phyloP scores from a whole-genome alignment of 1,140 invertebrate species.

The Heliconius hewitsoni region DNA sequence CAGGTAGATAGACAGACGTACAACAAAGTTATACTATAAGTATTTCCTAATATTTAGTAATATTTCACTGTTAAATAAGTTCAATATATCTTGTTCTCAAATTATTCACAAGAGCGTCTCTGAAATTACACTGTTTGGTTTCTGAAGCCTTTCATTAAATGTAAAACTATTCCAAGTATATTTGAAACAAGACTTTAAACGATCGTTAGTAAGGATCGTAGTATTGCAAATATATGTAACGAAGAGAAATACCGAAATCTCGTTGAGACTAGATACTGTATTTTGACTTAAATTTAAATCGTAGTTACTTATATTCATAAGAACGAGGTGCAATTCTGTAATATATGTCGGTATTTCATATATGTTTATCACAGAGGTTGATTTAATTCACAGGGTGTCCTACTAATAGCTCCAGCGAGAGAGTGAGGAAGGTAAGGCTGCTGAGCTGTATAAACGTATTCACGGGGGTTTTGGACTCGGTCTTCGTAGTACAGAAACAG shows the following conservation, averaged over 20 bases:
- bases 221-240: constrained; percentile 10
- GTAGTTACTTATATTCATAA: not conserved
- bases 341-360: too few species aligned
- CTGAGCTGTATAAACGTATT: too few species aligned
- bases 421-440: too few species aligned
- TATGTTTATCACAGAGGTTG: too few species aligned
- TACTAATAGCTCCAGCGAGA: too few species aligned
- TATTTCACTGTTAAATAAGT: not conserved
- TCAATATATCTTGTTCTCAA: not conserved
- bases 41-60: too few species aligned
- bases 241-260: not conserved
- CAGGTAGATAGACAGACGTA: too few species aligned
- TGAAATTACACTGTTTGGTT: constrained; percentile 1
- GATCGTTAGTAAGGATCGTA: not conserved
- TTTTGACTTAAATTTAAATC: not conserved
- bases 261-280: not conserved
- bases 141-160: constrained; percentile 2
- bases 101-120: not conserved
- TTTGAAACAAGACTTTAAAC: not conserved
- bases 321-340: not conserved
- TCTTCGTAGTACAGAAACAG: too few species aligned
- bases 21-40: too few species aligned
- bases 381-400: too few species aligned
- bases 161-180: constrained; percentile 2
- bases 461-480: too few species aligned